These are phyloP conservation scores for Eulithis prunata DNA, from an alignment of 2,888 invertebrate species.

Conservation along the genomic window DNA sequence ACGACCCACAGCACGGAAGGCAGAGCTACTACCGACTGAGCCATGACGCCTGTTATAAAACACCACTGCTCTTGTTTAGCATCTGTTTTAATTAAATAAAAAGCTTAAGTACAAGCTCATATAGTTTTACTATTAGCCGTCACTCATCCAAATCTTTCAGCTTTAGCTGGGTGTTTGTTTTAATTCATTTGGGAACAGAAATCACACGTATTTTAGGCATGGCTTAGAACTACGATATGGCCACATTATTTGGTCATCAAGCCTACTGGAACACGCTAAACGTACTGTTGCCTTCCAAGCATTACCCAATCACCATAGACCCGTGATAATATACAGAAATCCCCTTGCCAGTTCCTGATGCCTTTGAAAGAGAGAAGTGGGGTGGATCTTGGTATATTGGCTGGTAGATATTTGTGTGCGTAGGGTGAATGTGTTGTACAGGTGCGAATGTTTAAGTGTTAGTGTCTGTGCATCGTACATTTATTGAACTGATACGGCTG, in stretches of 20 bases:
- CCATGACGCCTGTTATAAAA: too few relatives aligned
- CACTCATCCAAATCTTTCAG: too few relatives aligned
- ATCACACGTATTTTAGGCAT: too few relatives aligned
- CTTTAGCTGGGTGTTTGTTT: too few relatives aligned
- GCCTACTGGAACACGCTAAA: conserved; percentile 12
- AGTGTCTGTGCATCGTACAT: conserved; percentile 49
- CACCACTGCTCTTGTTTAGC: too few relatives aligned
- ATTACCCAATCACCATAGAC: conserved; percentile 48
- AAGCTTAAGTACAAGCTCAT: too few relatives aligned
- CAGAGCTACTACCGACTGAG: too few relatives aligned
- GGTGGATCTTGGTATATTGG: conserved; percentile 51
- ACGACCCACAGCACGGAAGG: too few relatives aligned
- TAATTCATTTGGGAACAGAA: too few relatives aligned
- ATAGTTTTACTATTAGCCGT: too few relatives aligned
- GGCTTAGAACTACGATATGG: neutral
- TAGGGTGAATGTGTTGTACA: conserved; percentile 54
- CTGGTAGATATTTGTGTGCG: conserved; percentile 50
- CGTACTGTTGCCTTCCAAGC: conserved; percentile 32
- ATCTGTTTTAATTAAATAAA: too few relatives aligned
- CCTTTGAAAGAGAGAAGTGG: conserved; percentile 33
- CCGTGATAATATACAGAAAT: conserved; percentile 43
- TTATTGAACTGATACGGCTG: neutral
- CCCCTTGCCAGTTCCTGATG: conserved; percentile 42
- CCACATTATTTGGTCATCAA: neutral
- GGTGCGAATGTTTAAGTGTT: conserved; percentile 56